Evolutionary conservation across 1,140 invertebrate genomes (phyloP).

Genomic region (Oryctes rhinoceros): DNA sequence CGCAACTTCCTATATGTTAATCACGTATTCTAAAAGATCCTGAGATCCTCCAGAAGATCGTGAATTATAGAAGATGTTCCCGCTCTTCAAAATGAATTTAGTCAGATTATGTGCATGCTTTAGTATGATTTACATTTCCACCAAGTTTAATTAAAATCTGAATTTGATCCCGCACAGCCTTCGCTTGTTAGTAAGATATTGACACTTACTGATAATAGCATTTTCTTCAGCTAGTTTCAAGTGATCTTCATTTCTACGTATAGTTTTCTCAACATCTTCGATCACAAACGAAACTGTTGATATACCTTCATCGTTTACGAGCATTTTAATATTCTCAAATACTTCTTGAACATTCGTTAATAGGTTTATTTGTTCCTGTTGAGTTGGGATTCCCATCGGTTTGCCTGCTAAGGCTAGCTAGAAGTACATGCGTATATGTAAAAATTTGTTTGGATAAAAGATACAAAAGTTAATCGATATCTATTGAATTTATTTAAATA

Average conservation of each 20-base stretch:
- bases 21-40: too few species aligned
- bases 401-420: not conserved
- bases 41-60: too few species aligned
- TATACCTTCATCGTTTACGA: constrained; percentile 46
- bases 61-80: too few species aligned
- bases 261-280: constrained; percentile 48
- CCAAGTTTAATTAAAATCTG: too few species aligned
- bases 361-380: constrained; percentile 52
- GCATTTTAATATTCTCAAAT: constrained; percentile 49
- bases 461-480: not conserved
- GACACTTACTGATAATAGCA: constrained; percentile 50
- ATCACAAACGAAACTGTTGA: constrained; percentile 47
- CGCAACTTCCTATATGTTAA: too few species aligned
- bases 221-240: constrained; percentile 48
- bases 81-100: too few species aligned
- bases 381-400: constrained; percentile 48
- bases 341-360: constrained; percentile 52
- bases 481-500: not conserved
- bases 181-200: not conserved
- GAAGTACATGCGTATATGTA: not conserved
- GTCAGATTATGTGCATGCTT: too few species aligned
- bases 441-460: not conserved
- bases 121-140: too few species aligned
- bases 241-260: constrained; percentile 44
- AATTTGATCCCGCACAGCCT: too few species aligned